A percentile compares a stretch with the other conserved stretches of the same genome.
These are phyloP conservation scores for Helarctos malayanus DNA, from an alignment of 2,797 vertebrate species.

Conservation along the genomic window DNA sequence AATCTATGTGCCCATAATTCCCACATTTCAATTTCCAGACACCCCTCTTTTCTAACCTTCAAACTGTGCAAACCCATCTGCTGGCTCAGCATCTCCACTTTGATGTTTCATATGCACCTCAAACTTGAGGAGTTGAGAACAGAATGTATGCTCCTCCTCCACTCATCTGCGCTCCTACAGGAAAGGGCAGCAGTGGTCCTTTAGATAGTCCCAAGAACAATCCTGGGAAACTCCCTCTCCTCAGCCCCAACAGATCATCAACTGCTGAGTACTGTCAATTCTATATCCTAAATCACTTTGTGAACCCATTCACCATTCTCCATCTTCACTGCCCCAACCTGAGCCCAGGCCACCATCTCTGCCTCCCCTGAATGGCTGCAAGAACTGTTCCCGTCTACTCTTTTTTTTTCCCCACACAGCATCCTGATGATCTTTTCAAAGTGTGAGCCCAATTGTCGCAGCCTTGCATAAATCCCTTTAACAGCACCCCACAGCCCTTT, in stretches of 20 bases:
- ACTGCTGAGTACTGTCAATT: background rate
- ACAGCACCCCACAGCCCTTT: background rate
- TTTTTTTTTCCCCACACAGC: background rate
- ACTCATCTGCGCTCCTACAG: no score
- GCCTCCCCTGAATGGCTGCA: background rate
- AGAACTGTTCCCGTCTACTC: background rate
- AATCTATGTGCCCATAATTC: background rate
- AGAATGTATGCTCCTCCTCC: background rate
- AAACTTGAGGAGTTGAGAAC: background rate
- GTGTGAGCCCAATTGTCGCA: background rate
- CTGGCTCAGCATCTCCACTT: background rate
- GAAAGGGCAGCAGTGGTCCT: background rate
- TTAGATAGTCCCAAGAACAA: background rate
- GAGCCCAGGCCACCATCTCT: background rate
- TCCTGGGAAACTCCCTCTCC: background rate
- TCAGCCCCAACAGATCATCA: background rate
- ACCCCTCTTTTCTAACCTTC: slow-evolving; percentile 27
- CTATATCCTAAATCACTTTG: background rate
- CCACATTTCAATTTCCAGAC: background rate
- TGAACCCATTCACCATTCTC: background rate
- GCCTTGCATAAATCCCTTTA: background rate
- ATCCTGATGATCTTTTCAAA: background rate
- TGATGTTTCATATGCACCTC: slow-evolving; percentile 1
- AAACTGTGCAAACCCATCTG: slow-evolving; percentile 49
- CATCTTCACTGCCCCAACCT: background rate